Evolutionary conservation across 2,888 invertebrate species (phyloP).

Genomic region (Holacanthella duospinosa): DNA sequence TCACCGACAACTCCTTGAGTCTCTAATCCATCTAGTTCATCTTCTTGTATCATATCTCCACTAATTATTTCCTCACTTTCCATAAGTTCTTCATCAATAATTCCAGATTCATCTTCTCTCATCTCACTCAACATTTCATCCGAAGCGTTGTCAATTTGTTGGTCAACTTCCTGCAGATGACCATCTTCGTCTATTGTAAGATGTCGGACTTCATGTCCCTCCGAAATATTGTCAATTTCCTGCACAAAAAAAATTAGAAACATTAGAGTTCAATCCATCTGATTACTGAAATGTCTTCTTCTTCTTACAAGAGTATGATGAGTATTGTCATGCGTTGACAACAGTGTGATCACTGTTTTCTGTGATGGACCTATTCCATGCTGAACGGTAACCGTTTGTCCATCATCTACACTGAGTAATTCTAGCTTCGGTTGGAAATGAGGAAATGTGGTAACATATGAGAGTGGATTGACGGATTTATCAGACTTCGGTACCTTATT

Average conservation of each 20-base stretch:
- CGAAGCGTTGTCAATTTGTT: not conserved
- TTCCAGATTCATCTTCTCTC: not conserved
- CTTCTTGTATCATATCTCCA: not conserved
- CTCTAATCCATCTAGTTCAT: not conserved
- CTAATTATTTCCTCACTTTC: not conserved
- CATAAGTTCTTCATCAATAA: not conserved
- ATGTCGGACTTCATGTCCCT: not conserved
- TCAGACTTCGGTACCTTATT: too few species aligned
- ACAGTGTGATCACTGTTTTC: not conserved
- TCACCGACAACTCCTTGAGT: not conserved
- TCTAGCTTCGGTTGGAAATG: not conserved
- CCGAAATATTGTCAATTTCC: not conserved
- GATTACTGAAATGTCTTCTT: too few species aligned
- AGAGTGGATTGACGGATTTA: too few species aligned
- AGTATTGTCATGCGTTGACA: not conserved
- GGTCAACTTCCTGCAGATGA: not conserved
- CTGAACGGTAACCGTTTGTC: not conserved
- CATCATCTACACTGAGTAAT: not conserved
- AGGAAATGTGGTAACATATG: too few species aligned
- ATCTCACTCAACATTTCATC: not conserved
- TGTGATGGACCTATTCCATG: not conserved
- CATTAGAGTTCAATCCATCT: too few species aligned
- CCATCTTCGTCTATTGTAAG: conserved; percentile 1
- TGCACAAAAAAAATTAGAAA: not conserved
- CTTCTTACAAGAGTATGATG: not conserved